Percentiles rank a stretch among this genome's conserved stretches.
Evolutionary conservation across 2,888 invertebrate species (phyloP).

Genomic region (Tenthredo distinguenda): DNA sequence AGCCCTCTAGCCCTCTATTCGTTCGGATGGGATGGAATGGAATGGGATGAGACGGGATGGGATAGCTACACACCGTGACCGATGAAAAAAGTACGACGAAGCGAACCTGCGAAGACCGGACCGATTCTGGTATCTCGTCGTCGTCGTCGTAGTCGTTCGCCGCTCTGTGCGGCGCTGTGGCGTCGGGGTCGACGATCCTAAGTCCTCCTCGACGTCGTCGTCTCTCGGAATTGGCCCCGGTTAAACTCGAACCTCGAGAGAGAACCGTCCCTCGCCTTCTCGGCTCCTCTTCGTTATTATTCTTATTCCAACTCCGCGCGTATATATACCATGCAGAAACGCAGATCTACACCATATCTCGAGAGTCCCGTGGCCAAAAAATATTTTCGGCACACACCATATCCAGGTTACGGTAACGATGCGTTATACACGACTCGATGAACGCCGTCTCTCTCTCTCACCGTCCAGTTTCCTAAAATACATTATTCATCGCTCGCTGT

Average conservation of each 20-base stretch:
- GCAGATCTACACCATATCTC: not conserved
- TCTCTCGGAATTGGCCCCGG: conserved; percentile 30
- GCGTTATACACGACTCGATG: not conserved
- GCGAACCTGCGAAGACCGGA: conserved; percentile 40
- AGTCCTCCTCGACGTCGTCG: conserved; percentile 39
- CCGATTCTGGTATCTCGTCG: conserved; percentile 41
- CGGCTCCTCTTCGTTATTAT: not conserved
- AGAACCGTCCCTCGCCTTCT: not conserved
- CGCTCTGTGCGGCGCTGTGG: not conserved
- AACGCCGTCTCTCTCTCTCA: not conserved
- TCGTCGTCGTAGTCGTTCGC: not conserved
- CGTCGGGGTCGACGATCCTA: conserved; percentile 48
- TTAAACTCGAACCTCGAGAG: conserved; percentile 14
- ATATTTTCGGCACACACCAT: not conserved
- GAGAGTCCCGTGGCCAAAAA: not conserved
- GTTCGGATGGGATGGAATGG: conserved; percentile 26
- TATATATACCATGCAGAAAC: too few relatives aligned
- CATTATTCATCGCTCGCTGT: not conserved
- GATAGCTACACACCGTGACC: conserved; percentile 50
- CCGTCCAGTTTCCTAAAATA: not conserved
- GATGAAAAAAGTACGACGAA: conserved; percentile 56
- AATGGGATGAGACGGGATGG: conserved; percentile 11
- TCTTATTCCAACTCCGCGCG: not conserved
- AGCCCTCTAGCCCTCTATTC: conserved; percentile 41
- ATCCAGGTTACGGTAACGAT: not conserved